These are phyloP conservation scores for Lontra canadensis DNA, from an alignment of 2,113 vertebrate genomes.

Conservation along the genomic window DNA sequence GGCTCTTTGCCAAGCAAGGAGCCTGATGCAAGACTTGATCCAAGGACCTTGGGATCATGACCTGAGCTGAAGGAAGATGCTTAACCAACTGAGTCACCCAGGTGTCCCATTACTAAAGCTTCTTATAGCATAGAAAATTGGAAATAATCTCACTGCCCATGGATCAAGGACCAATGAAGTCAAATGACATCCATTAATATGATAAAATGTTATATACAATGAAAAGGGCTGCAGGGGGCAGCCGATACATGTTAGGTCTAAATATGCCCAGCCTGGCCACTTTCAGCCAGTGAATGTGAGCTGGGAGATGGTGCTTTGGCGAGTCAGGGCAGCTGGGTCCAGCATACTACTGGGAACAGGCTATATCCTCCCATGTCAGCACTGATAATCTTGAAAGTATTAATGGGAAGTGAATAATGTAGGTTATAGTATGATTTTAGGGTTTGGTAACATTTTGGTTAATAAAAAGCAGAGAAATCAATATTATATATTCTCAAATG, in stretches of 20 bases:
- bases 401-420: not conserved
- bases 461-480: not conserved
- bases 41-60: too few species aligned
- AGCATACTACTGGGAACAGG: fast-evolving
- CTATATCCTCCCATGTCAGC: not conserved
- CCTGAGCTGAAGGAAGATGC: too few species aligned
- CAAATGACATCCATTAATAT: not conserved
- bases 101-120: not conserved
- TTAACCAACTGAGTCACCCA: too few species aligned
- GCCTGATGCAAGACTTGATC: too few species aligned
- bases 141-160: not conserved
- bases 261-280: not conserved
- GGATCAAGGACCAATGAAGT: not conserved
- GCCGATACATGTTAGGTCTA: not conserved
- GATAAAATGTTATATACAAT: not conserved
- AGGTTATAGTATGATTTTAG: not conserved
- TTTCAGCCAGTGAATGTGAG: not conserved
- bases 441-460: not conserved
- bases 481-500: not conserved
- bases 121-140: not conserved
- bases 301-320: too few species aligned
- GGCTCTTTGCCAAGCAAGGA: too few species aligned
- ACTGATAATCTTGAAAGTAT: not conserved
- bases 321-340: not conserved
- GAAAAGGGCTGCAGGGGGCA: not conserved